Conservation (phyloP, 2,113 vertebrate species). For the Cyprinodon tularosa region DNA sequence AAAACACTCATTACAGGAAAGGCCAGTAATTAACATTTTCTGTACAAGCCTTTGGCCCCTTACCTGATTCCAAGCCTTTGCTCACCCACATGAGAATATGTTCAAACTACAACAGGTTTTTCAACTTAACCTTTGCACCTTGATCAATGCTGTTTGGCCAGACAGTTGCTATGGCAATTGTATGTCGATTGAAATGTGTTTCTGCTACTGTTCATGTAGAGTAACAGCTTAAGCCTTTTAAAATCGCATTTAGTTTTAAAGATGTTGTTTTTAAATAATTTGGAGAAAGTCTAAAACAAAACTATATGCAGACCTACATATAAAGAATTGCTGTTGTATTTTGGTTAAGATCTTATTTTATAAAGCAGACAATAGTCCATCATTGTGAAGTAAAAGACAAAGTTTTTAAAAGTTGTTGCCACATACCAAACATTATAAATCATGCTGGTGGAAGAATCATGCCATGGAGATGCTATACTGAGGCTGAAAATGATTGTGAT, state of each 20-base stretch:
- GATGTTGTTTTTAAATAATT: slow-evolving; percentile 10
- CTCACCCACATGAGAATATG: slow-evolving; percentile 6
- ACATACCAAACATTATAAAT: too few species aligned
- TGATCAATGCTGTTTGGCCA: not conserved
- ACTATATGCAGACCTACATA: not conserved
- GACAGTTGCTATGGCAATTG: not conserved
- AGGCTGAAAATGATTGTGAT: too few species aligned
- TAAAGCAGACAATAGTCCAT: too few species aligned
- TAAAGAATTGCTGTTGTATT: too few species aligned
- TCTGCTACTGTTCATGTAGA: not conserved
- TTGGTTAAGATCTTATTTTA: too few species aligned
- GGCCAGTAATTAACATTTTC: slow-evolving; percentile 52
- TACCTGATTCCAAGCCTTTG: slow-evolving; percentile 6
- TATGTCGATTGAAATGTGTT: slow-evolving; percentile 1
- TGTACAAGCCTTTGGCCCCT: slow-evolving; percentile 24
- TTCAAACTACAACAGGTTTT: not conserved
- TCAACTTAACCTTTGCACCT: not conserved
- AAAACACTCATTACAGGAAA: slow-evolving; percentile 62
- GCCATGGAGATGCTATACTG: too few species aligned
- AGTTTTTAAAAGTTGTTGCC: too few species aligned
- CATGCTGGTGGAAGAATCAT: too few species aligned
- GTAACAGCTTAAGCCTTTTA: not conserved
- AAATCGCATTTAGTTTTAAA: not conserved
- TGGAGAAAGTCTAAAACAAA: slow-evolving; percentile 6
- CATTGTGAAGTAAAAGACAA: too few species aligned